A percentile compares a stretch with the other conserved stretches of the same genome.
Evolutionary conservation across 2,113 vertebrate species (phyloP).

Genomic region (Regulus satrapa): DNA sequence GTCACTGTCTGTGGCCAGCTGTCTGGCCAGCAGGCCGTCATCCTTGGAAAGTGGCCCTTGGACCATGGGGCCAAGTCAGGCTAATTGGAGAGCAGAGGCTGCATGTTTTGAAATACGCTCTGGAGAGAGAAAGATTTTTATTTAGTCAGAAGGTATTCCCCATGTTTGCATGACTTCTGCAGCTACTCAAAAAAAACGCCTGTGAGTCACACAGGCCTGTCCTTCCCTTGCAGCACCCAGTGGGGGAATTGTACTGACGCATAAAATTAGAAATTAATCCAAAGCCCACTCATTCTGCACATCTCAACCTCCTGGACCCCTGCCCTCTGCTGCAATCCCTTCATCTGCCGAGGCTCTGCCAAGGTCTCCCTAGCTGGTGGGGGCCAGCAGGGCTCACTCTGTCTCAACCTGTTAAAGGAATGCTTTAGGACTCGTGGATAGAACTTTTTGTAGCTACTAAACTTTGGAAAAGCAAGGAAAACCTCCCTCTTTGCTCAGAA

Average conservation of each 20-base stretch:
- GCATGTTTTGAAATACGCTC: not conserved
- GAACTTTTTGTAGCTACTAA: not conserved
- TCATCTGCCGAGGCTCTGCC: not conserved
- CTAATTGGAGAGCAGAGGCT: not conserved
- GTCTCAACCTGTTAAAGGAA: not conserved
- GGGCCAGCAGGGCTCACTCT: not conserved
- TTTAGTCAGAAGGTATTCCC: not conserved
- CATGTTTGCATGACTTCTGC: not conserved
- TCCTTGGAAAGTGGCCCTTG: not conserved
- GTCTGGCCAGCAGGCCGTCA: slow-evolving; percentile 10
- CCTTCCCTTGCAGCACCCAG: not conserved
- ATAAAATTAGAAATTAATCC: not conserved
- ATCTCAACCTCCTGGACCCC: not conserved
- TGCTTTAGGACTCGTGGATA: not conserved
- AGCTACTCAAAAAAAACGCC: not conserved
- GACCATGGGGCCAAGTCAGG: not conserved
- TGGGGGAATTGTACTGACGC: not conserved
- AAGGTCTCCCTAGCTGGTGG: not conserved
- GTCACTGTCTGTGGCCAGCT: not conserved
- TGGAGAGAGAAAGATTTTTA: not conserved
- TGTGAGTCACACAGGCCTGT: not conserved
- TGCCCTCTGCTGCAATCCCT: not conserved
- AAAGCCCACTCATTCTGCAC: not conserved
- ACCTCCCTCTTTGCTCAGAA: not conserved
- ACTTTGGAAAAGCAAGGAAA: not conserved